Base-by-base conservation (phyloP, 2,888 invertebrate species). In the Reticulitermes lucifugus region DNA sequence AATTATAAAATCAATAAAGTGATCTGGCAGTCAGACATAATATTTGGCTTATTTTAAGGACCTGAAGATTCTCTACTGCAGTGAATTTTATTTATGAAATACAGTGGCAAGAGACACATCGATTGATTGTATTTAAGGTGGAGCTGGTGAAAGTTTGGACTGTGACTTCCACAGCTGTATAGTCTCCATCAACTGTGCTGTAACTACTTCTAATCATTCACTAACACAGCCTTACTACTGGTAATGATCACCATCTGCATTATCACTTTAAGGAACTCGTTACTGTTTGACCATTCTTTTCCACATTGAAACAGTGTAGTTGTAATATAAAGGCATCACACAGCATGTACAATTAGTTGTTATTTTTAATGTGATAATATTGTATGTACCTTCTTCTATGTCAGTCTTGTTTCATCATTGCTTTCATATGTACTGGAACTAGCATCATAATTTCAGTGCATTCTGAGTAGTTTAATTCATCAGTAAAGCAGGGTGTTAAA, bases 31-130 rank as follows among this genome's bases (percentile, higher is more conserved):
- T 18, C 29, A 41, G 14, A 73, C 73, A 1, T 73, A 29, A 73
- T 73, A 73, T 73, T 65, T 29, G 80, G 80, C 41, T 51, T 79
- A 51, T 60, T 80, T 80, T 73, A 73, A 41, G 73, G 73, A 73
- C 14, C 41, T 41, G 14, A 73, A 41, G 25, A 73, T 35, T 73
- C 14, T 21, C 10, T 73, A 25, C 51, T 60, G 46, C 80, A 60
- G 59, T 35, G 59, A 80, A 59, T 80, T 80, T 80, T 80, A 80
- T 80, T 80, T 80, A 80, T 80, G 59, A 80, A 59, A 59, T 60
- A 46, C 80, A 73, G 41, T 73, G 41, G 41, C 73, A 73, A 21
- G 7, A 41, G 73, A 65, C 65, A 65, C 65, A 65, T 55, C 41
- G 41, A 41, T 35, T 73, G 73, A 14, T 41, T 73, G 10, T 43